Base-by-base conservation (phyloP, 2,888 invertebrate genomes). In the Dryobotodes eremita region DNA sequence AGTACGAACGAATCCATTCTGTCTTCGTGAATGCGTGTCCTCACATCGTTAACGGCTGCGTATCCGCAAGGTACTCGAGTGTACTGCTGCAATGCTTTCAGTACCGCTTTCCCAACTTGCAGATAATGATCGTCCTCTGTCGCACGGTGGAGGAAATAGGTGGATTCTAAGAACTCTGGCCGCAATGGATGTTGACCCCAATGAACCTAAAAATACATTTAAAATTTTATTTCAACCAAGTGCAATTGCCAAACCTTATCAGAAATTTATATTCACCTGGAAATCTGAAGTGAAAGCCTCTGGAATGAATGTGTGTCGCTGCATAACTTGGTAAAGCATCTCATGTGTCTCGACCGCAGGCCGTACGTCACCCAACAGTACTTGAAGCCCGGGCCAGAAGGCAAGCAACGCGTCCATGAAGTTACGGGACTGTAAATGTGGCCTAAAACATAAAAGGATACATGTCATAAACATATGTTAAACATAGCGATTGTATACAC, bases 281-380 rank as follows among this genome's bases (percentile, higher is more conserved):
- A 99, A 99, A 95, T 99, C 99, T 0, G 99, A 98, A 0, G 99
- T 99, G 94, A 99, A 99, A 8, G 99, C 99, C 97, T 99, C 99
- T 0, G 99, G 99, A 91, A 99, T 98, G 95, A 99, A 99, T 84
- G 99, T 99, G 95, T 99, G 99, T 91, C 99, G 97, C 95, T 99
- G 99, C 98, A 99, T 99, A 23, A 99, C 99, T 96, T 99, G 99
- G 94, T 99, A 99, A 4, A 99, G 97, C 99, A 99, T 99, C 95
- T 99, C 99, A 93, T 99, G 99, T 0, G 99, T 99, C 97, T 99
- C 99, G n/a, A 99, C 99, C 0, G 99, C 99, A 15, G 99, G 99
- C 91, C 99, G 98, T 20, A 99, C 98, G 93, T 99, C 99, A 0
- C 99, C 99, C 90, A 98, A 97, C 7, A 97, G 89, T 87, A 99